Evolutionary conservation across 2,797 vertebrate species (phyloP).

Genomic region (Cirrhinus mrigala): DNA sequence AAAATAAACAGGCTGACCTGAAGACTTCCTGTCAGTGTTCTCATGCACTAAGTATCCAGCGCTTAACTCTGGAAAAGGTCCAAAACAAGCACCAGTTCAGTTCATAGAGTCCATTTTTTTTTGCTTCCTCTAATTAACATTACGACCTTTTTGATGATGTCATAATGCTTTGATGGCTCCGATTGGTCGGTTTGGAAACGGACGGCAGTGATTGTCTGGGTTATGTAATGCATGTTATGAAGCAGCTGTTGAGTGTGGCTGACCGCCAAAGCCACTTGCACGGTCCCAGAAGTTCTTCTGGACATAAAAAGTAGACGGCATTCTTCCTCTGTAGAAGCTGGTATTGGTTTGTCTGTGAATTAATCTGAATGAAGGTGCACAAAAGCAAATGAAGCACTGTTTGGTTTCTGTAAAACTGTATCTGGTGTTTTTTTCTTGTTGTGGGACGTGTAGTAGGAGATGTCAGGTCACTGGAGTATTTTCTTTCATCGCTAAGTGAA

Average conservation of each 20-base stretch:
- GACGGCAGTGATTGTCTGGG: not conserved
- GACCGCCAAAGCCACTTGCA: slow-evolving; percentile 29
- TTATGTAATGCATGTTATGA: slow-evolving; percentile 44
- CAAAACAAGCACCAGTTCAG: slow-evolving; percentile 60
- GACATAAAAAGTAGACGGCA: not conserved
- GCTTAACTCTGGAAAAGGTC: slow-evolving; percentile 69
- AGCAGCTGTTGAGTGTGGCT: slow-evolving; percentile 48
- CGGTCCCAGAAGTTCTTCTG: not conserved
- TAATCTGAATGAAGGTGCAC: not conserved
- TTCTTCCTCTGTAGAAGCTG: not conserved
- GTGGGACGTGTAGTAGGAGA: slow-evolving; percentile 24
- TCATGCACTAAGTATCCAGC: slow-evolving; percentile 49
- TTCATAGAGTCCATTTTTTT: not conserved
- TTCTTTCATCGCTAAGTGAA: slow-evolving; percentile 39
- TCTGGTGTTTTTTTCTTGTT: not conserved
- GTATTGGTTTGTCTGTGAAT: not conserved
- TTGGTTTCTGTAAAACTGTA: not conserved
- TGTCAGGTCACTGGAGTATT: slow-evolving; percentile 38
- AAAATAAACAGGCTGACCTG: slow-evolving; percentile 60
- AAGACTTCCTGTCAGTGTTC: slow-evolving; percentile 72
- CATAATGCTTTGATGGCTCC: not conserved
- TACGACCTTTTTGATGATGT: slow-evolving; percentile 32
- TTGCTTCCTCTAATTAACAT: slow-evolving; percentile 34
- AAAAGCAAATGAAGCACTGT: not conserved
- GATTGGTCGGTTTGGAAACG: slow-evolving; percentile 25